A percentile compares a stretch with the other conserved stretches of the same genome.
phyloP scores from a whole-genome alignment of 2,797 vertebrate genomes.

The Heliangelus exortis region DNA sequence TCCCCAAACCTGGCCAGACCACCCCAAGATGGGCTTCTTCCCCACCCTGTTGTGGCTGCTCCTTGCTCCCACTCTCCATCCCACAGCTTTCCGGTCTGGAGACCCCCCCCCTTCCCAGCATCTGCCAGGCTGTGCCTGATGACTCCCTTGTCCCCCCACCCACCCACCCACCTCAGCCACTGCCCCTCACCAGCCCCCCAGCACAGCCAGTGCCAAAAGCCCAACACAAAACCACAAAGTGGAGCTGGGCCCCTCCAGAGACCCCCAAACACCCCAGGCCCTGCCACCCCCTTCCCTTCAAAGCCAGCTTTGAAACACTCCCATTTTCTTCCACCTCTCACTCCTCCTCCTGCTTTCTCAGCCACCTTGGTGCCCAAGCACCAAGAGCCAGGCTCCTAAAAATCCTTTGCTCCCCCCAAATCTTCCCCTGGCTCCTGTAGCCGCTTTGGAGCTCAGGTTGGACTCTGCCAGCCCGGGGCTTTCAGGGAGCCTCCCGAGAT shows the following conservation, averaged over 20 bases:
- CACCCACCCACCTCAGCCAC: neutral
- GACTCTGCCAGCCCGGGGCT: neutral
- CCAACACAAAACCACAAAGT: neutral
- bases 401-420: neutral
- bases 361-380: neutral
- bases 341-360: neutral
- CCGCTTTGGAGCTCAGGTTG: neutral
- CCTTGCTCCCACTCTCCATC: fast-evolving
- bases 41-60: fast-evolving
- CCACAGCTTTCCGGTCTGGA: neutral
- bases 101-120: fast-evolving
- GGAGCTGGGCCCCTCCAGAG: too few relatives aligned
- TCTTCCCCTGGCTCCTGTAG: fast-evolving
- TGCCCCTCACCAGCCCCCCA: neutral
- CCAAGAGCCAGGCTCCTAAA: neutral
- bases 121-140: neutral
- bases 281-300: neutral
- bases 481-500: neutral
- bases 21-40: neutral
- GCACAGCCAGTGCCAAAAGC: too few relatives aligned
- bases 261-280: fast-evolving
- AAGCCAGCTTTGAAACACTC: neutral
- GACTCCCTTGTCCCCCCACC: neutral
- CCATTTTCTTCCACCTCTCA: neutral
- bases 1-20: neutral